Evolutionary conservation across 2,797 vertebrate genomes (phyloP).

Genomic region (Anguilla anguilla): DNA sequence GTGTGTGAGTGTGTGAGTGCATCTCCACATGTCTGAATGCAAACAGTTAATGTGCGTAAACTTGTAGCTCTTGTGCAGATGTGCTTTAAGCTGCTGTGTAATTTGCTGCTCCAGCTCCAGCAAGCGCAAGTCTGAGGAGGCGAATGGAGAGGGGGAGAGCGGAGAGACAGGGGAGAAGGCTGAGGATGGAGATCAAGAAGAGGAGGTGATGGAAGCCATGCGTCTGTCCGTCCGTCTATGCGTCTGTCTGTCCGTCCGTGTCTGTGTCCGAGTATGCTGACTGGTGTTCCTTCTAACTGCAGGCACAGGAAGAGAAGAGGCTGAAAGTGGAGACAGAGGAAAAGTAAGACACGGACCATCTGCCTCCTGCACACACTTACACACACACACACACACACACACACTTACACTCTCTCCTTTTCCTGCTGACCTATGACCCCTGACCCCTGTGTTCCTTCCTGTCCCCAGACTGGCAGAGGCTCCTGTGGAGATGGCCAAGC

Average conservation of each 20-base stretch:
- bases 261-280: neutral
- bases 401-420: neutral
- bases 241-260: too few relatives aligned
- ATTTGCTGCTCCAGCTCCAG: conserved; percentile 57
- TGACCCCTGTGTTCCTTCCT: neutral
- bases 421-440: neutral
- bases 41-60: neutral
- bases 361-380: neutral
- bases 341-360: conserved; percentile 62
- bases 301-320: conserved; percentile 86
- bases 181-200: conserved; percentile 65
- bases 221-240: neutral
- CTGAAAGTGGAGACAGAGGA: conserved; percentile 80
- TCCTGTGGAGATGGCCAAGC: conserved; percentile 63
- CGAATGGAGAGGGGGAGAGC: conserved; percentile 70
- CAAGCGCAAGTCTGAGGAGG: conserved; percentile 86
- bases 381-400: neutral
- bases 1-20: too few relatives aligned
- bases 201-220: neutral
- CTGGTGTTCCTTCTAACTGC: neutral
- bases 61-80: neutral
- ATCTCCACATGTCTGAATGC: neutral
- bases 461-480: conserved; percentile 70
- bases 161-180: conserved; percentile 62
- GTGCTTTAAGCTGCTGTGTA: neutral